A percentile compares a stretch with the other conserved stretches of the same genome.
These are phyloP conservation scores for Formica aserva DNA, from an alignment of 2,888 invertebrate species.

Conservation along the genomic window DNA sequence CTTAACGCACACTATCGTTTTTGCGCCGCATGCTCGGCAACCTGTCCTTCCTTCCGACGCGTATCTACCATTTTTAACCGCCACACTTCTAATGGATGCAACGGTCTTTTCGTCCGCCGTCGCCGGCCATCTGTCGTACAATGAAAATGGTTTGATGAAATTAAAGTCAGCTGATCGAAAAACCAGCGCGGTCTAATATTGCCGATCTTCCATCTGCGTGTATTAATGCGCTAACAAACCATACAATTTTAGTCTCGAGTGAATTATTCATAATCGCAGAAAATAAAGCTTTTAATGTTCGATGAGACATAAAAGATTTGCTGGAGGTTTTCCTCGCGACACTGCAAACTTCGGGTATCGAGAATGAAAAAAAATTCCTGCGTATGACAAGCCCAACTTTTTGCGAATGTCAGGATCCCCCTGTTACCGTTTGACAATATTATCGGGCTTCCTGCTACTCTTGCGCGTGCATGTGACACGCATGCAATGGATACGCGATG, in stretches of 20 bases:
- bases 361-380: background rate
- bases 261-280: constrained; percentile 2
- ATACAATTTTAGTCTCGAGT: background rate
- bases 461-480: constrained; percentile 12
- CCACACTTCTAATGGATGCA: constrained; percentile 82
- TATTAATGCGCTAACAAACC: background rate
- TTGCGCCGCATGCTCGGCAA: constrained; percentile 68
- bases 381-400: constrained; percentile 33
- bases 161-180: constrained; percentile 84
- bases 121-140: constrained; percentile 84
- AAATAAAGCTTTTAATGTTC: background rate
- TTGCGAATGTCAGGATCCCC: constrained; percentile 30
- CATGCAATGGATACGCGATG: constrained; percentile 26
- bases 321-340: background rate
- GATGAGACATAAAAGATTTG: background rate
- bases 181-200: constrained; percentile 44
- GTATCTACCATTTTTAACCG: constrained; percentile 77
- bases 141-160: constrained; percentile 84
- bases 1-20: constrained; percentile 25
- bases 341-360: background rate
- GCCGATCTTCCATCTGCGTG: background rate
- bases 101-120: constrained; percentile 83
- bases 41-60: constrained; percentile 71
- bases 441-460: constrained; percentile 22
- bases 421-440: constrained; percentile 54